phyloP scores from a whole-genome alignment of 2,113 vertebrate genomes.

The Notarius quadriscutis region DNA sequence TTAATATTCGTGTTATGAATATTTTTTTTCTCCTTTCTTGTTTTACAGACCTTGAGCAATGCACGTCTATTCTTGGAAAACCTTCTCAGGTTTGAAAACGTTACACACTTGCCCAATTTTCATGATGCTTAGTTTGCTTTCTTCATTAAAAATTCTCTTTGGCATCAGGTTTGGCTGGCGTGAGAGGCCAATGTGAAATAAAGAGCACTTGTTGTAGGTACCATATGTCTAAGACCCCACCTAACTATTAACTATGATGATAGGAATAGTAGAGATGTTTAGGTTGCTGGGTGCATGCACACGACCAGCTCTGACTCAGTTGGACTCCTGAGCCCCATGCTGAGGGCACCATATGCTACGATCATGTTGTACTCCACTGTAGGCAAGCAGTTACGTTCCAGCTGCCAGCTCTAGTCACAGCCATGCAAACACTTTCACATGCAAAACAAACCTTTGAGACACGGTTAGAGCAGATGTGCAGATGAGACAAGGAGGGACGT shows the following conservation, averaged over 20 bases:
- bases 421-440: slow-evolving; percentile 15
- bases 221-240: slow-evolving; percentile 18
- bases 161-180: background rate
- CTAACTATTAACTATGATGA: slow-evolving; percentile 17
- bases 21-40: slow-evolving; percentile 32
- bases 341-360: slow-evolving; percentile 56
- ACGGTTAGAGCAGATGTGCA: slow-evolving; percentile 25
- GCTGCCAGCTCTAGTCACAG: slow-evolving; percentile 42
- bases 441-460: slow-evolving; percentile 36
- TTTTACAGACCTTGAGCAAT: slow-evolving; percentile 84
- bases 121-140: background rate
- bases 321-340: slow-evolving; percentile 47
- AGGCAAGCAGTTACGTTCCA: slow-evolving; percentile 47
- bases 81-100: slow-evolving; percentile 81
- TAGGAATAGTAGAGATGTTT: slow-evolving; percentile 11
- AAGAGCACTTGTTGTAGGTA: slow-evolving; percentile 12
- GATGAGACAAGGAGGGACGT: background rate
- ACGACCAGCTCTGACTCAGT: slow-evolving; percentile 43
- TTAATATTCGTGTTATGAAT: background rate
- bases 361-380: slow-evolving; percentile 46
- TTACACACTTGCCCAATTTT: background rate
- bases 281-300: slow-evolving; percentile 38
- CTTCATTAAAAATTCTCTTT: background rate
- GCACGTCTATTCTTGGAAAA: slow-evolving; percentile 90
- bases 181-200: background rate